Percentiles rank a stretch among this genome's conserved stretches.
Conservation (phyloP, 2,113 vertebrate species). For the Empidonax traillii region DNA sequence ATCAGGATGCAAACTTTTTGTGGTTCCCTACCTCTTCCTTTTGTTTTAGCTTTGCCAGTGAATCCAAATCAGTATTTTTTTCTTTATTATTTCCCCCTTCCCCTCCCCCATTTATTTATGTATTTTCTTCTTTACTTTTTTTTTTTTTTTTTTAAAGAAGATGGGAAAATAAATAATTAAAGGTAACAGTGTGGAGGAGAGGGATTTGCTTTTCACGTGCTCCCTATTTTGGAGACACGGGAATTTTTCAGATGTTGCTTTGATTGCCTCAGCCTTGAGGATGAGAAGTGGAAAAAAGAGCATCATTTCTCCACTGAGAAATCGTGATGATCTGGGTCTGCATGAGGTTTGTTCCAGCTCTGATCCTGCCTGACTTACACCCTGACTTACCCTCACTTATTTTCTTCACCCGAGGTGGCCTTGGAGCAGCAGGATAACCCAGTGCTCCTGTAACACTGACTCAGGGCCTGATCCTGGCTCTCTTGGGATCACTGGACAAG, state of each 20-base stretch:
- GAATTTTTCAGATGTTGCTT: not conserved
- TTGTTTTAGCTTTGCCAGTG: not conserved
- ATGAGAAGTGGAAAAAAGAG: not conserved
- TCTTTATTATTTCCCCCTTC: not conserved
- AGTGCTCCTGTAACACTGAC: not conserved
- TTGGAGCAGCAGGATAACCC: not conserved
- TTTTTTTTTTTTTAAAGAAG: not conserved
- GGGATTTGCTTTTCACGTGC: not conserved
- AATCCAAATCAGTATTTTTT: not conserved
- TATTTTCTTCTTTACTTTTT: not conserved
- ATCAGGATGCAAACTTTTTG: not conserved
- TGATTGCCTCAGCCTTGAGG: not conserved
- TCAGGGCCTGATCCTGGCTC: not conserved
- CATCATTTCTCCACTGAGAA: not conserved
- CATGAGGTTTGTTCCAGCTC: not conserved
- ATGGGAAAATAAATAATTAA: not conserved
- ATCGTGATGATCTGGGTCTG: not conserved
- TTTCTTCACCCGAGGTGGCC: not conserved
- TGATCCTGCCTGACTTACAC: not conserved
- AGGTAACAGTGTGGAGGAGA: fast-evolving
- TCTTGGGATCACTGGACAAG: not conserved
- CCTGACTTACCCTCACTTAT: not conserved
- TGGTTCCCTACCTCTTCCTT: not conserved
- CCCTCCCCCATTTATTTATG: not conserved
- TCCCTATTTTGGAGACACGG: not conserved